Base-by-base conservation (phyloP, 2,888 invertebrate species). In the Caenorhabditis auriculariae region DNA sequence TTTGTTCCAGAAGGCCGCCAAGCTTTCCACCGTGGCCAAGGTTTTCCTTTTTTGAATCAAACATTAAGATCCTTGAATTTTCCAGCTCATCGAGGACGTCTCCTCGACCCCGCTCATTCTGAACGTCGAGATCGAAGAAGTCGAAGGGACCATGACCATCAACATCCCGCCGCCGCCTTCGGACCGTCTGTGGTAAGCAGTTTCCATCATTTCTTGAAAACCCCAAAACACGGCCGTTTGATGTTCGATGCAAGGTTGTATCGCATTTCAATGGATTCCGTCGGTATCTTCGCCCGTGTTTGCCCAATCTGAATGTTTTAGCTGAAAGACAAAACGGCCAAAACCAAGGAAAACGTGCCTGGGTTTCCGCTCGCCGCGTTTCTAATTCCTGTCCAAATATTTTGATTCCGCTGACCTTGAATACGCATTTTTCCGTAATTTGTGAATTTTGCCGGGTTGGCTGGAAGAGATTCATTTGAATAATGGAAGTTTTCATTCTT, bases 131-230 rank as follows among this genome's bases (percentile, higher is more conserved):
- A 84, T 93, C 41, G 88, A 88, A 63, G 88, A 87, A 29, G 83
- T 92, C 39, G 87, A 88, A 67, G 93, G 93, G 1, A 87, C 88
- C 26, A 84, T 93, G 54, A 88, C 89, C 3, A 73, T 92, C 55
- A 93, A 93, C 82, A 86, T 83, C 74, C 92, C 93, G 15, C 89
- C 91, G 24, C 91, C 92, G 37, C 93, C 93, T 0, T 88, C 90
- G 65, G 91, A 93, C 83, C 85, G 93, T 54, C 78, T 93, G n/a
- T 93, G 93, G 93, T 87, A 67, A 65, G n/a, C 81, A 68, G 28
- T 46, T n/a, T 41, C 17, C 9, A 17, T n/a, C 9, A 44, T n/a
- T 4, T 29, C 19, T n/a, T n/a, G n/a, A n/a, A n/a, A n/a, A n/a
- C n/a, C n/a, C n/a, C n/a, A n/a, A n/a, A n/a, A n/a, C n/a, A n/a